Percentiles rank a stretch among this genome's conserved stretches.
Conservation (phyloP, 2,113 vertebrate genomes). For the Oncorhynchus tshawytscha region DNA sequence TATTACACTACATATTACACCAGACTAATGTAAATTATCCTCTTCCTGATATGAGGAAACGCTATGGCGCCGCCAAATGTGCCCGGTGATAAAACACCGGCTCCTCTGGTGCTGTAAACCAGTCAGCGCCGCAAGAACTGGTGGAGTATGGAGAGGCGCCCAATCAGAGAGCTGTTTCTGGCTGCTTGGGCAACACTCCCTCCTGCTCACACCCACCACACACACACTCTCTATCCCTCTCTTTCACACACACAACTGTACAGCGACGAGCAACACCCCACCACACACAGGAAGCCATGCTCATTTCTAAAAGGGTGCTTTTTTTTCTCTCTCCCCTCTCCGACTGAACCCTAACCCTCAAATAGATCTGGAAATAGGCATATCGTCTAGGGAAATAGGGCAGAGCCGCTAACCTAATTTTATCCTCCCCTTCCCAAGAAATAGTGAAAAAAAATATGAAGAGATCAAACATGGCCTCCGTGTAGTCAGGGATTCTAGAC, state of each 20-base stretch:
- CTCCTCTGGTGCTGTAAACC: not conserved
- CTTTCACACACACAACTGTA: not conserved
- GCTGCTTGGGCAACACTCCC: constrained; percentile 2
- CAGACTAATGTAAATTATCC: not conserved
- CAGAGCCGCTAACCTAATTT: constrained; percentile 45
- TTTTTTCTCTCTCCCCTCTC: constrained; percentile 23
- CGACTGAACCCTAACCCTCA: constrained; percentile 33
- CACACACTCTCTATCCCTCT: not conserved
- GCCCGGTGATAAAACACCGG: not conserved
- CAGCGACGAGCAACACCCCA: not conserved
- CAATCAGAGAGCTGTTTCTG: constrained; percentile 18
- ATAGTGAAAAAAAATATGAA: not conserved
- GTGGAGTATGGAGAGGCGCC: constrained; percentile 10
- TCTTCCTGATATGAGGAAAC: not conserved
- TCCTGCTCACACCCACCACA: not conserved
- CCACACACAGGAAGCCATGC: constrained; percentile 25
- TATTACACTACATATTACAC: too few relatives aligned
- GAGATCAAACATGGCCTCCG: constrained; percentile 17
- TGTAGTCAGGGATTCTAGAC: constrained; percentile 15
- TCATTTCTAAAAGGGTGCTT: constrained; percentile 43
- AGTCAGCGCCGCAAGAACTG: not conserved
- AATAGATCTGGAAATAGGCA: constrained; percentile 56
- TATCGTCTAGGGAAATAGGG: constrained; percentile 39
- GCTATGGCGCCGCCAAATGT: not conserved
- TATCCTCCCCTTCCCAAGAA: constrained; percentile 25